Percentiles rank a stretch among this genome's conserved stretches.
These are phyloP conservation scores for Chrysotoxum bicinctum DNA, from an alignment of 2,888 invertebrate species.

Conservation along the genomic window DNA sequence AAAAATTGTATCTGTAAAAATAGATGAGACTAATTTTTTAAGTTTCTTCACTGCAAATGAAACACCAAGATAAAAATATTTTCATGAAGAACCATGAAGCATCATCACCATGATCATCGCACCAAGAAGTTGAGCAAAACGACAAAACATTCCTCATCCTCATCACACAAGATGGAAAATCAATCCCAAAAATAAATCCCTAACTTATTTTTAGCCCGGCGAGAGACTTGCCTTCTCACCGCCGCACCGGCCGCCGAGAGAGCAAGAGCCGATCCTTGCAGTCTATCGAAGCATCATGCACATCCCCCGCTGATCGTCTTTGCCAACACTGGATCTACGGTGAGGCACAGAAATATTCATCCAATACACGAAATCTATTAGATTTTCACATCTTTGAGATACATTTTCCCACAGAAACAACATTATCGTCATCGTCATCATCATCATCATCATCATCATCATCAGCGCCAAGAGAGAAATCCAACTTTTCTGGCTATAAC, in stretches of 20 bases:
- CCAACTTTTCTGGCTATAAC: slow-evolving; percentile 76
- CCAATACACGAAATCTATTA: slow-evolving; percentile 18
- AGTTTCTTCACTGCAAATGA: slow-evolving; percentile 55
- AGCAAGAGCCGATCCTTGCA: slow-evolving; percentile 49
- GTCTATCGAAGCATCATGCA: slow-evolving; percentile 31
- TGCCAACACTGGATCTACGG: slow-evolving; percentile 28
- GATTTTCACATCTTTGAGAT: slow-evolving; percentile 32
- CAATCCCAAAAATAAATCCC: slow-evolving; percentile 68
- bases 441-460: not conserved
- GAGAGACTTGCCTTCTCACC: slow-evolving; percentile 33
- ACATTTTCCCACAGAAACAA: slow-evolving; percentile 37
- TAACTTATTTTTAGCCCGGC: slow-evolving; percentile 50
- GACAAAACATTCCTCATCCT: slow-evolving; percentile 54
- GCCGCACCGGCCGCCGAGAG: too few relatives aligned
- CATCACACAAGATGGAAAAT: slow-evolving; percentile 60
- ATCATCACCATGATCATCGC: slow-evolving; percentile 24
- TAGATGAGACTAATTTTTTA: slow-evolving; percentile 29
- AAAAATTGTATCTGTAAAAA: not conserved
- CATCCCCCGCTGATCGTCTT: slow-evolving; percentile 50
- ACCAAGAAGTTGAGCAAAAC: slow-evolving; percentile 18
- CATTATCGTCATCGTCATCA: not conserved
- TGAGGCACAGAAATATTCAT: slow-evolving; percentile 64
- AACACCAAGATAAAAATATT: slow-evolving; percentile 66
- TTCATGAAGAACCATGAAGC: slow-evolving; percentile 56
- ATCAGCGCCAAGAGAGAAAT: slow-evolving; percentile 16